phyloP scores from a whole-genome alignment of 2,888 invertebrate genomes.

The Prosapia bicincta region DNA sequence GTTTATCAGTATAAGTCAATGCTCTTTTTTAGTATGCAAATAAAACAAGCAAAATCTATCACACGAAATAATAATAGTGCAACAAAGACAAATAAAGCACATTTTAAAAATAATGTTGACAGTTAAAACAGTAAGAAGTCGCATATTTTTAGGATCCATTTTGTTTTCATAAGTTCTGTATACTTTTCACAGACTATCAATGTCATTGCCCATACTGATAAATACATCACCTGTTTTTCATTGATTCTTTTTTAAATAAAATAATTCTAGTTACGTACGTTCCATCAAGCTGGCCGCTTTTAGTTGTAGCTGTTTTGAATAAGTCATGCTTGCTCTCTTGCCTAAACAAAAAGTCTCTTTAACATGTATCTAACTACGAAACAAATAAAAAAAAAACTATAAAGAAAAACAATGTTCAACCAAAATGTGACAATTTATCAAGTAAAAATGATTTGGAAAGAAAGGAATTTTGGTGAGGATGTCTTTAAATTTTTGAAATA shows the following conservation, averaged over 20 bases:
- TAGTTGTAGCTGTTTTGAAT: conserved; percentile 50
- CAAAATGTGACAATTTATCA: background rate
- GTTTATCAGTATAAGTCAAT: background rate
- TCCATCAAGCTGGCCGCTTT: conserved; percentile 49
- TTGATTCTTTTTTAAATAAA: background rate
- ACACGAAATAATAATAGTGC: background rate
- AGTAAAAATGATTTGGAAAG: too few species aligned
- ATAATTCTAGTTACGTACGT: conserved; percentile 47
- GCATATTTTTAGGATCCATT: background rate
- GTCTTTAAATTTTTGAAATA: too few species aligned
- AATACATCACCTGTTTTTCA: background rate
- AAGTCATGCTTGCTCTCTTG: conserved; percentile 44
- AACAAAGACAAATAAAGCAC: background rate
- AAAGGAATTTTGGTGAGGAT: background rate
- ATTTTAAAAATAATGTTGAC: too few species aligned
- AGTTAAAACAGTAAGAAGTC: too few species aligned
- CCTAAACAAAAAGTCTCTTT: conserved; percentile 37
- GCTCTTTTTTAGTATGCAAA: background rate
- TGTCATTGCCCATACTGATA: background rate
- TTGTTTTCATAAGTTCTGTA: background rate
- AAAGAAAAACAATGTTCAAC: background rate
- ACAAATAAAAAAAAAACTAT: conserved; percentile 15
- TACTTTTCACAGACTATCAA: background rate
- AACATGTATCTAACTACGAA: background rate
- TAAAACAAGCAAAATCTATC: background rate